Conservation (phyloP, 2,888 invertebrate species). For the Pristionchus entomophagus region DNA sequence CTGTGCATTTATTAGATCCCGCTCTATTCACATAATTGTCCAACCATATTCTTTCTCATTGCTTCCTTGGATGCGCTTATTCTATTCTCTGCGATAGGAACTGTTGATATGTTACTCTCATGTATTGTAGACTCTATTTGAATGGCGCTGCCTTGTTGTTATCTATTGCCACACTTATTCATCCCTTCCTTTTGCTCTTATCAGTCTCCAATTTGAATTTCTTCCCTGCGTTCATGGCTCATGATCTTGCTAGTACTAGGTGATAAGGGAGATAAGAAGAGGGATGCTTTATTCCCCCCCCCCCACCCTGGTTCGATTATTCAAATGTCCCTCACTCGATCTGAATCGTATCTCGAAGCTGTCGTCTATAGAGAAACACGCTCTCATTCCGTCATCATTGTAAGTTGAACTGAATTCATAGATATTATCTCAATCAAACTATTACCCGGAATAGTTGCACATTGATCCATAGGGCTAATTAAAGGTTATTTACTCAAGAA, state of each 20-base stretch:
- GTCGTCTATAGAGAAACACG: not conserved
- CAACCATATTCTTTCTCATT: not conserved
- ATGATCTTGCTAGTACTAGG: too few relatives aligned
- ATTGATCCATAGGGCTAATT: too few relatives aligned
- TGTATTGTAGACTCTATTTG: not conserved
- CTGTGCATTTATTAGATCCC: not conserved
- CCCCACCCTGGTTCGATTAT: not conserved
- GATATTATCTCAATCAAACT: not conserved
- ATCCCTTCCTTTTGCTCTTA: not conserved
- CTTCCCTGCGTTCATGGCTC: slow-evolving; percentile 1
- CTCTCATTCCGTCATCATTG: not conserved
- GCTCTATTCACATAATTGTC: not conserved
- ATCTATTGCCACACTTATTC: not conserved
- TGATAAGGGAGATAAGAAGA: not conserved
- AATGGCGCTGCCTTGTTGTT: not conserved
- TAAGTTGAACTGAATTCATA: not conserved
- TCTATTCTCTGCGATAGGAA: too few relatives aligned
- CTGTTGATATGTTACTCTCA: too few relatives aligned
- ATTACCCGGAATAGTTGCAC: not conserved
- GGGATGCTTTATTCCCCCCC: not conserved
- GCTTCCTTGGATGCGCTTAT: not conserved
- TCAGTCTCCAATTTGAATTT: slow-evolving; percentile 36
- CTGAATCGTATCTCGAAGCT: not conserved
- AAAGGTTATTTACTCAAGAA: too few relatives aligned
- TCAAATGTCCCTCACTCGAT: slow-evolving; percentile 38